Evolutionary conservation across 2,888 invertebrate species (phyloP).

Genomic region (Agonopterix subpropinquella): DNA sequence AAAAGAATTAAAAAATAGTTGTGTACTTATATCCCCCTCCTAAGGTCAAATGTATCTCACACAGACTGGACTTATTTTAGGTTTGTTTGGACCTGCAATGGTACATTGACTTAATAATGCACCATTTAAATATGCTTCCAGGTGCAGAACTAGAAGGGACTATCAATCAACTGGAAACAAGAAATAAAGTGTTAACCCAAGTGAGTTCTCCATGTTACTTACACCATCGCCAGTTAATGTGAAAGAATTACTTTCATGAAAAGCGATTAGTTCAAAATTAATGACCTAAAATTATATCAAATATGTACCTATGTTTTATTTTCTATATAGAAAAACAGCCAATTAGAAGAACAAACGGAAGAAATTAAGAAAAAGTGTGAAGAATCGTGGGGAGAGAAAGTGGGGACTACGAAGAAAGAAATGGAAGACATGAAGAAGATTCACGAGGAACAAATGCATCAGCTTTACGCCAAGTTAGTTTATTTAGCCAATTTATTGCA

Average conservation of each 20-base stretch:
- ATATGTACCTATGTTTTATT: background rate
- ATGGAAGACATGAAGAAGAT: slow-evolving; percentile 73
- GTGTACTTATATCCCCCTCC: no score
- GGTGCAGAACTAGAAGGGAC: slow-evolving; percentile 72
- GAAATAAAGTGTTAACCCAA: slow-evolving; percentile 79
- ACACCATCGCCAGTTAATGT: background rate
- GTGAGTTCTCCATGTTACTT: slow-evolving; percentile 35
- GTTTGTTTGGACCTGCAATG: no score
- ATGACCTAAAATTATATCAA: background rate
- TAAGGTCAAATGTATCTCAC: no score
- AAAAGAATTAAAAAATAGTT: no score
- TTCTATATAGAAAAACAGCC: slow-evolving; percentile 49
- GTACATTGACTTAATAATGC: no score
- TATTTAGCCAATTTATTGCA: background rate
- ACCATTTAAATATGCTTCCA: slow-evolving; percentile 17
- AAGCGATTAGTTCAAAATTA: background rate
- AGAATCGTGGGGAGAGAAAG: slow-evolving; percentile 77
- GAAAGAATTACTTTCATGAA: background rate
- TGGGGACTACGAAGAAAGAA: slow-evolving; percentile 78
- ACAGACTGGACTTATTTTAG: no score
- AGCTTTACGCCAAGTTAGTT: slow-evolving; percentile 84
- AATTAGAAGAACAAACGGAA: slow-evolving; percentile 43
- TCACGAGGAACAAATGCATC: slow-evolving; percentile 85
- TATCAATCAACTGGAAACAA: slow-evolving; percentile 79
- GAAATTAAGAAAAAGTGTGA: slow-evolving; percentile 60